Percentiles rank a stretch among this genome's conserved stretches.
Conservation (phyloP, 2,113 vertebrate species). For the Nannospalax galili region DNA sequence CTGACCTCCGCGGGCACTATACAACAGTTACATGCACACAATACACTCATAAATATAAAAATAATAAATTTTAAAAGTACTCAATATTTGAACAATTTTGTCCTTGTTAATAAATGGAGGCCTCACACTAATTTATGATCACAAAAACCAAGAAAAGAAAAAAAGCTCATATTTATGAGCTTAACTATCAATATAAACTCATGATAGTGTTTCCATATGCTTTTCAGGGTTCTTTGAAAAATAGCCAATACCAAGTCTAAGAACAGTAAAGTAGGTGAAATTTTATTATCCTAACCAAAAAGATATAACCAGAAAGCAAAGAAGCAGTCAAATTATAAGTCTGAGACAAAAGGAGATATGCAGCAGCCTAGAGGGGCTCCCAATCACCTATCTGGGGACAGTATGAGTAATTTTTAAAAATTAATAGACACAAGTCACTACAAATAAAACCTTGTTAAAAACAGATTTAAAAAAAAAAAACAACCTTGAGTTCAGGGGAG, state of each 20-base stretch:
- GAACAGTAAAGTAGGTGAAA: neutral
- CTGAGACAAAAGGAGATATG: neutral
- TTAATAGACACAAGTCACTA: neutral
- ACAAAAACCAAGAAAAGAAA: conserved; percentile 9
- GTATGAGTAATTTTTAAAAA: conserved; percentile 17
- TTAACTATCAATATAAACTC: conserved; percentile 25
- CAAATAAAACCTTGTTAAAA: neutral
- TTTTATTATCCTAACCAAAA: neutral
- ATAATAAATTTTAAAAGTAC: neutral
- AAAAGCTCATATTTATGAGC: conserved; percentile 40
- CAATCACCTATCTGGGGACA: neutral
- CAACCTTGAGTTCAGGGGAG: neutral
- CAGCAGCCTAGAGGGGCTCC: neutral
- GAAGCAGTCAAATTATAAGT: neutral
- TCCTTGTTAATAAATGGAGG: conserved; percentile 35
- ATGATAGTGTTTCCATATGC: conserved; percentile 10
- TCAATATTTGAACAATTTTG: conserved; percentile 30
- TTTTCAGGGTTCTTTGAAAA: conserved; percentile 16
- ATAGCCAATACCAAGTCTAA: neutral
- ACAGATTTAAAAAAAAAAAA: neutral
- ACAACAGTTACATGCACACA: no score
- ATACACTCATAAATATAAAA: no score
- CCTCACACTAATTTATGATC: conserved; percentile 21
- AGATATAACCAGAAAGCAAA: neutral
- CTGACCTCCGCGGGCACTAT: no score